These are phyloP conservation scores for Acridotheres tristis DNA, from an alignment of 2,797 vertebrate species.

Conservation along the genomic window DNA sequence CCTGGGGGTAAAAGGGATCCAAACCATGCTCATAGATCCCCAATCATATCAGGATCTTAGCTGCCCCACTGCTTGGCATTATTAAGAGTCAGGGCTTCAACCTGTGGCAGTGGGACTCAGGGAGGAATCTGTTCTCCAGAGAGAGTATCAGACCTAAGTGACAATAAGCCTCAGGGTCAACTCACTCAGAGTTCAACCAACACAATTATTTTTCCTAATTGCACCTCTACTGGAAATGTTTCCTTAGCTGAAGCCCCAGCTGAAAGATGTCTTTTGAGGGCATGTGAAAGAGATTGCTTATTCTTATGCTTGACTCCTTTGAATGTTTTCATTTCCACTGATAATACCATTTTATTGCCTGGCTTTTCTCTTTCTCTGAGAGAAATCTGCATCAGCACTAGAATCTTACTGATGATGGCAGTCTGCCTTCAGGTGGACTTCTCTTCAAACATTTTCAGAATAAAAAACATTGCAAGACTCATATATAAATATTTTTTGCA, in stretches of 20 bases:
- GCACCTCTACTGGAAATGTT: not conserved
- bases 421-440: not conserved
- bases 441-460: not conserved
- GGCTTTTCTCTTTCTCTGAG: not conserved
- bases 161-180: not conserved
- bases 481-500: not conserved
- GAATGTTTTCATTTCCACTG: conserved; percentile 36
- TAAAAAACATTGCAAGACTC: not conserved
- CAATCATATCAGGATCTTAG: not conserved
- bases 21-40: not conserved
- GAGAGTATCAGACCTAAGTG: not conserved
- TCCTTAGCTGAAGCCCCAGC: not conserved
- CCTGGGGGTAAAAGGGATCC: not conserved
- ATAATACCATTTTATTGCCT: conserved; percentile 22
- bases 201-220: not conserved
- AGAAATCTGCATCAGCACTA: not conserved
- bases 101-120: not conserved
- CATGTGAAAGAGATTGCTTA: not conserved
- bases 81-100: not conserved
- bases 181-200: not conserved
- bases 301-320: not conserved
- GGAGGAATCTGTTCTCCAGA: not conserved
- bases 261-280: not conserved
- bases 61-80: not conserved
- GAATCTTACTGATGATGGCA: not conserved